Evolutionary conservation across 1,140 invertebrate species (phyloP), one percentile per base, ranked within the genome.

Genomic region (Cydia fagiglandana): DNA sequence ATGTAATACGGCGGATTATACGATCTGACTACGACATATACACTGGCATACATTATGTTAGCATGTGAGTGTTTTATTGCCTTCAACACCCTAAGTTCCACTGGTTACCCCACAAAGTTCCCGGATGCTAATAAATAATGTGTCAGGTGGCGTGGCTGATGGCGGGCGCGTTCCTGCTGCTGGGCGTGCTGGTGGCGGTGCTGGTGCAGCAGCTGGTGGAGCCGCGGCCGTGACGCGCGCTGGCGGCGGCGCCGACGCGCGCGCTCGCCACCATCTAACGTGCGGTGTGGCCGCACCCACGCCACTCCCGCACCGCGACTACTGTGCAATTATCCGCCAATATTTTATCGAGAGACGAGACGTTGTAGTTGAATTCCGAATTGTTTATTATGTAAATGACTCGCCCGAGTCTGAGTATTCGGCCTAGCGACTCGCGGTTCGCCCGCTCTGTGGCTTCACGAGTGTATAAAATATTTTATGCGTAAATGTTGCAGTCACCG

Each of bases 91-190:
- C 10, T 30, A 30, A 45, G 41, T 45, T 45, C 13, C 12, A 47
- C 45, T 15, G 45, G 45, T 47, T 47, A 13, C 12, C 4, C 6
- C n/a, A 7, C n/a, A 56, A 17, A 56, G 53, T 47, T 47, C 45
- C 10, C 15, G 9, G 53, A 13, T 56, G 6, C 10, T 20, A 17
- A 17, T n/a, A n/a, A 20, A 20, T n/a, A 17, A 50, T 24, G 20
- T 94, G 95, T 77, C 95, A 96, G 81, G 94, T 93, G 86, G 95
- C 95, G 73, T 89, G 95, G 75, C 92, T 96, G 66, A 94, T 96
- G 83, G 89, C 96, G 38, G 86, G 93, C 73, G 93, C 92, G 50
- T 95, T 96, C 87, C 93, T 94, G 50, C 73, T 96, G 76, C 83
- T 96, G 80, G 95, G 95, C 75, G 93, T 96, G 79, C 79, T 95